These are phyloP conservation scores for Fabriciana adippe DNA, from an alignment of 2,888 invertebrate species.

Conservation along the genomic window DNA sequence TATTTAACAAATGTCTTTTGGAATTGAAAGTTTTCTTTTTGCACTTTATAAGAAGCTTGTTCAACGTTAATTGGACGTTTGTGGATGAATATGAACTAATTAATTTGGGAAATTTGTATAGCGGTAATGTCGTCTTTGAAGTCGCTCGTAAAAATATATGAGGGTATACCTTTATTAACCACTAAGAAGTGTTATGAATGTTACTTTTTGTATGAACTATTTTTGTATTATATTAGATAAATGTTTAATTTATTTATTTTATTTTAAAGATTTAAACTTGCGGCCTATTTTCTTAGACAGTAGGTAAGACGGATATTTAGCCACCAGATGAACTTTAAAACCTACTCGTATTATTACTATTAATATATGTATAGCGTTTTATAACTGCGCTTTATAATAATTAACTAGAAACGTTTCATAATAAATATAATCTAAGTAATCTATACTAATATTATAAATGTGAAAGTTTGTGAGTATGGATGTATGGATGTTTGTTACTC, in stretches of 20 bases:
- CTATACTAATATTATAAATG: too few relatives aligned
- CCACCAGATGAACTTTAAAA: too few relatives aligned
- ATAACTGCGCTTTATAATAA: too few relatives aligned
- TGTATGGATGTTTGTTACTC: too few relatives aligned
- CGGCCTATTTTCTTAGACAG: background rate
- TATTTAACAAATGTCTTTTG: constrained; percentile 72
- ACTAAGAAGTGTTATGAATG: constrained; percentile 3
- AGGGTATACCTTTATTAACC: background rate
- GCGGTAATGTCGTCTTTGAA: constrained; percentile 31
- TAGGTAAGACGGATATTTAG: too few relatives aligned
- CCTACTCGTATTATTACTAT: too few relatives aligned
- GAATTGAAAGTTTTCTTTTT: constrained; percentile 28
- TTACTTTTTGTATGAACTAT: constrained; percentile 5
- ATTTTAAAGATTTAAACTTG: background rate
- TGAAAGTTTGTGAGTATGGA: too few relatives aligned
- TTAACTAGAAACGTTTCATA: too few relatives aligned
- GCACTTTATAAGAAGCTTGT: constrained; percentile 40
- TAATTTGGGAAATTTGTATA: constrained; percentile 38
- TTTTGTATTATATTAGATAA: constrained; percentile 3
- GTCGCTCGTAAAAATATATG: constrained; percentile 23
- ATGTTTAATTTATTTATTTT: background rate
- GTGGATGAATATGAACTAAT: constrained; percentile 63
- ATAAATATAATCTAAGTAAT: too few relatives aligned
- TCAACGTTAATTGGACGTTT: constrained; percentile 68
- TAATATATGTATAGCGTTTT: too few relatives aligned